Evolutionary conservation across 2,888 invertebrate species (phyloP), one percentile per base, ranked within the genome.

Genomic region (Baccha elongata): DNA sequence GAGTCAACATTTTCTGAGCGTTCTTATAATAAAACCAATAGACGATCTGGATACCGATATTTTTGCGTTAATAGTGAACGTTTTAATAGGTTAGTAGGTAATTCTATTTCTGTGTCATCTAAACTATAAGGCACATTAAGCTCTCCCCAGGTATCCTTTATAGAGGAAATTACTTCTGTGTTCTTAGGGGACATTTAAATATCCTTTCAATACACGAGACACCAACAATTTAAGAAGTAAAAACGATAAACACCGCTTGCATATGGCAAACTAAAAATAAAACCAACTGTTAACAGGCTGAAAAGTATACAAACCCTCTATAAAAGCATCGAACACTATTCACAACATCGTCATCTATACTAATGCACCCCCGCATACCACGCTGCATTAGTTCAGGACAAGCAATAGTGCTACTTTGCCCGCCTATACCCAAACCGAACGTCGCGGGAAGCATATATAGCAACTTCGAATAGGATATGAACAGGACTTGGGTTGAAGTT

Each of bases 261-360:
- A 73, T 73, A 73, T 67, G 58, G 52, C 55, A 74, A 74, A 8
- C n/a, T 7, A 67, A 67, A 74, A 67, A 74, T 67, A 67, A 53
- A 64, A 53, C 52, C 26, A 40, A 44, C 65, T 42, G 55, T 50
- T 29, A 52, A 58, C 55, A 71, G 64, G 71, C 48, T 44, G 58
- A 65, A 52, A 73, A 37, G 32, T 26, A n/a, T n/a, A 44, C 42
- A 72, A 32, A 67, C 37, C 60, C 29, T 32, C 67, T 40, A 48
- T 79, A 68, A 73, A 74, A 64, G 68, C 68, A 58, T 74, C 53
- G 64, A 68, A 26, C 48, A 69, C 29, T 32, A 52, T 37, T 52
- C 58, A 48, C 46, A 60, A 23, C n/a, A 21, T 5, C 37, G 32
- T 26, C 21, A 37, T 73, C 29, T 42, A 48, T 42, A 48, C 26